phyloP scores from a whole-genome alignment of 1,140 invertebrate species.

The Drosophila sucinea region DNA sequence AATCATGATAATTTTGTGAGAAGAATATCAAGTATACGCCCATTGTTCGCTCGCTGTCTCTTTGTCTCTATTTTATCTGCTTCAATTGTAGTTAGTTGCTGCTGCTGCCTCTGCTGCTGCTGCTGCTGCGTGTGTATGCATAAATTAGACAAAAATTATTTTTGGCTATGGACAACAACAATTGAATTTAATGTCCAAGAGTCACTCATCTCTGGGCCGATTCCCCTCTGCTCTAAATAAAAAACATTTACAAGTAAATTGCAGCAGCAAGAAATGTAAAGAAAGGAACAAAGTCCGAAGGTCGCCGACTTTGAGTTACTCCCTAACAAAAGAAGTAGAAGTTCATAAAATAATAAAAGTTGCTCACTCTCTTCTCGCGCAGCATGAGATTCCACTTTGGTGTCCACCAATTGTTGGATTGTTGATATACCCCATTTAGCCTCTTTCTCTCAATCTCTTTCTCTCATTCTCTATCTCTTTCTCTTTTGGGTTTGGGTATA shows the following conservation, averaged over 20 bases:
- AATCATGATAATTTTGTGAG: no score
- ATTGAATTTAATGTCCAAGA: conserved; percentile 70
- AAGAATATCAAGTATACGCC: no score
- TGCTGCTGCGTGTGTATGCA: conserved; percentile 62
- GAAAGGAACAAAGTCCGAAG: conserved; percentile 33
- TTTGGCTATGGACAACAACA: conserved; percentile 28
- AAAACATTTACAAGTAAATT: conserved; percentile 58
- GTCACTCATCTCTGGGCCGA: conserved; percentile 43
- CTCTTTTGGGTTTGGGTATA: not conserved
- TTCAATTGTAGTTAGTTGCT: conserved; percentile 24
- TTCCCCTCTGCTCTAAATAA: not conserved
- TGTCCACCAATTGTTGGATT: no score
- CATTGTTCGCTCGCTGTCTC: not conserved
- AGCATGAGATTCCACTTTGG: no score
- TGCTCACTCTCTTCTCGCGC: no score
- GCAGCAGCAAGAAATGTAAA: conserved; percentile 35
- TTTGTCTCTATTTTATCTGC: conserved; percentile 33
- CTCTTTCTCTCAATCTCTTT: no score
- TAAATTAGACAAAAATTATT: conserved; percentile 54
- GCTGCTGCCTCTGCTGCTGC: conserved; percentile 43
- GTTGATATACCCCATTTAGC: no score
- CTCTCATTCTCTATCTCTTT: not conserved
- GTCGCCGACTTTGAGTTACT: conserved; percentile 1
- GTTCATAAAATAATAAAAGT: not conserved
- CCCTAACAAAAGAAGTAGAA: not conserved